Base-by-base conservation (phyloP, 2,797 vertebrate species). In the Acanthurus tractus region DNA sequence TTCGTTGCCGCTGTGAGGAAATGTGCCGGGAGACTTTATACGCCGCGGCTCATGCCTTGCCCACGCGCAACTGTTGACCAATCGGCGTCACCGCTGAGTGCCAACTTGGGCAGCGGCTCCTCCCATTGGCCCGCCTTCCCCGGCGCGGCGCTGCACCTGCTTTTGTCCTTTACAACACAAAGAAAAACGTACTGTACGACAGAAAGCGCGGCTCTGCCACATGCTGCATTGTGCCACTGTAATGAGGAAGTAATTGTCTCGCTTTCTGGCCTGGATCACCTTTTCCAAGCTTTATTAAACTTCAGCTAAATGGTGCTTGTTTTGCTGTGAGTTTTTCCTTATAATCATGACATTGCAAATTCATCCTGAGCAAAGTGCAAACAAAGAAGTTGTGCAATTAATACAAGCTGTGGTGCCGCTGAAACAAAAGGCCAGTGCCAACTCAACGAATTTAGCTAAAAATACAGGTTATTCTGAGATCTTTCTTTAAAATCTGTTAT, bases 151-250 rank as follows among this genome's bases (percentile, higher is more conserved):
- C 86, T 92, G 93, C 94, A 95, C 94, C 93, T 95, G 94, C 92
- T 94, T 93, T 95, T 94, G 94, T 95, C 94, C 79, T 92, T 92
- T 78, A 84, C 50, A n/a, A 86, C 92, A 94, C 93, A 93, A 94
- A 95, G 92, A 86, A 88, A 88, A 74, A 34, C 56, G 52, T 44
- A 76, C 65, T 59, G 78, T 71, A 63, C 6, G n/a, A 2, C 22
- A 36, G 46, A 69, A 64, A 82, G 72, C 80, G 80, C 76, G 81
- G 73, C 29, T 52, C 53, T 2, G 65, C 72, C 86, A 83, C 85
- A 86, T 81, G 85, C 79, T 62, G 44, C n/a, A 29, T 29, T 22
- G 38, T 64, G 9, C 22, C 5, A 20, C 65, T 63, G 13, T 49
- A 45, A 84, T 22, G 71, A 72, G 69, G 80, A 83, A 83, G 52